These are phyloP conservation scores for Halichoeres trimaculatus DNA, from an alignment of 2,113 vertebrate species.

Conservation along the genomic window DNA sequence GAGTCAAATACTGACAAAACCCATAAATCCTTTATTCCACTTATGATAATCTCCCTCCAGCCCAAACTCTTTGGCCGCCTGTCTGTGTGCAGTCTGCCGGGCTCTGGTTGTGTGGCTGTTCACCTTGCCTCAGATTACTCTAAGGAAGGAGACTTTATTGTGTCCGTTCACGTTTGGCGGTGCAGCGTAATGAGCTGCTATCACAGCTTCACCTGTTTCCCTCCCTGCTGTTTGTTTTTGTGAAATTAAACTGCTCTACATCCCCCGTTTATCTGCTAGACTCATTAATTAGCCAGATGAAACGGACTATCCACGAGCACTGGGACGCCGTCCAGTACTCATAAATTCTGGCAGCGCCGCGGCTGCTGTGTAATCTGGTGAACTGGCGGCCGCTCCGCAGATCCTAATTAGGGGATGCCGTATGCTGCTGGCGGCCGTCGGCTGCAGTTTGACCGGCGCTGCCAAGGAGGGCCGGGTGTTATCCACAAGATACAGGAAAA, in stretches of 20 bases:
- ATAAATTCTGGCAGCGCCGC: conserved; percentile 33
- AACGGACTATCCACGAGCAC: conserved; percentile 15
- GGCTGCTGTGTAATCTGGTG: conserved; percentile 39
- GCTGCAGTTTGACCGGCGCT: background rate
- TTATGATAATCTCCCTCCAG: background rate
- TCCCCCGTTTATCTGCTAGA: conserved; percentile 20
- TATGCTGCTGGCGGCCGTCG: conserved; percentile 22
- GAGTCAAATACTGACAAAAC: background rate
- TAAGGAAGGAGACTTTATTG: background rate
- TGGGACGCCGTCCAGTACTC: conserved; percentile 47
- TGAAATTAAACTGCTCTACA: conserved; percentile 2
- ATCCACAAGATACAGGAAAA: background rate
- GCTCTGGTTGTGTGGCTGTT: background rate
- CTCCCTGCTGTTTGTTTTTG: conserved; percentile 1
- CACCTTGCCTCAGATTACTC: background rate
- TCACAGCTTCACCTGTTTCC: background rate
- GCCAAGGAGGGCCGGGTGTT: background rate
- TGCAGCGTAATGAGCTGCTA: accelerated
- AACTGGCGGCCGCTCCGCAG: conserved; percentile 15
- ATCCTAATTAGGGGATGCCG: conserved; percentile 46
- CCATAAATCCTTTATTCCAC: conserved; percentile 1
- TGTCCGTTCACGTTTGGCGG: background rate
- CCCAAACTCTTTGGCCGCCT: background rate
- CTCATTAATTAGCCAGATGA: conserved; percentile 54
- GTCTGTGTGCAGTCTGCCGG: background rate